Evolutionary conservation across 2,113 vertebrate species (phyloP).

Genomic region (Dolichotis patagonum): DNA sequence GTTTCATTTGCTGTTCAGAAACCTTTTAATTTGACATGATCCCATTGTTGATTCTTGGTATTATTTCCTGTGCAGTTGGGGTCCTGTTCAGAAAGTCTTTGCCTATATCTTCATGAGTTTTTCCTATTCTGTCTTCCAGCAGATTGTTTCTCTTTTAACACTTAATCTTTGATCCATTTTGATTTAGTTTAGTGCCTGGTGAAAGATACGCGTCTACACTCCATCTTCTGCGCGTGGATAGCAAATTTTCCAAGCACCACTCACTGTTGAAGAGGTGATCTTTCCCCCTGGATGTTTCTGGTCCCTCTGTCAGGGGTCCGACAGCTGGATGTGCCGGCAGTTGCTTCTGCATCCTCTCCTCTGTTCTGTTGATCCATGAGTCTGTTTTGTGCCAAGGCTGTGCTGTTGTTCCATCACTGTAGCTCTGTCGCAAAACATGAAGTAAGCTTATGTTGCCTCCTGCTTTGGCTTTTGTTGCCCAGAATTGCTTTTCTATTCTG

Average conservation of each 20-base stretch:
- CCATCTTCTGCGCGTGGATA: background rate
- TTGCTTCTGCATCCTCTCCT: background rate
- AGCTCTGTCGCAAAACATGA: background rate
- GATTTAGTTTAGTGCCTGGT: background rate
- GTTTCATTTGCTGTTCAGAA: background rate
- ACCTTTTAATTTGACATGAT: background rate
- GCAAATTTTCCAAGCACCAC: background rate
- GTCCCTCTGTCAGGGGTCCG: background rate
- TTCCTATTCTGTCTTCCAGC: background rate
- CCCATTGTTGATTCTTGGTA: background rate
- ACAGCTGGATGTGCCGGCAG: background rate
- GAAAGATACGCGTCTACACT: background rate
- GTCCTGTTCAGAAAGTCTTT: background rate
- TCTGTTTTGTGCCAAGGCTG: background rate
- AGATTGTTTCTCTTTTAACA: background rate
- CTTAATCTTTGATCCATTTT: background rate
- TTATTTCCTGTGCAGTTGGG: background rate
- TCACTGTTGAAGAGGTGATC: background rate
- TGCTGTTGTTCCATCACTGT: background rate
- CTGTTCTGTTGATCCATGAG: background rate
- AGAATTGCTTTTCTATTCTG: background rate
- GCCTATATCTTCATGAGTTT: background rate
- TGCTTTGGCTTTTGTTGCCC: background rate
- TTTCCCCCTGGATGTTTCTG: background rate
- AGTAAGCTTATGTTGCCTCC: background rate